phyloP scores from a whole-genome alignment of 1,140 invertebrate genomes.

The Neotoxoptera formosana region DNA sequence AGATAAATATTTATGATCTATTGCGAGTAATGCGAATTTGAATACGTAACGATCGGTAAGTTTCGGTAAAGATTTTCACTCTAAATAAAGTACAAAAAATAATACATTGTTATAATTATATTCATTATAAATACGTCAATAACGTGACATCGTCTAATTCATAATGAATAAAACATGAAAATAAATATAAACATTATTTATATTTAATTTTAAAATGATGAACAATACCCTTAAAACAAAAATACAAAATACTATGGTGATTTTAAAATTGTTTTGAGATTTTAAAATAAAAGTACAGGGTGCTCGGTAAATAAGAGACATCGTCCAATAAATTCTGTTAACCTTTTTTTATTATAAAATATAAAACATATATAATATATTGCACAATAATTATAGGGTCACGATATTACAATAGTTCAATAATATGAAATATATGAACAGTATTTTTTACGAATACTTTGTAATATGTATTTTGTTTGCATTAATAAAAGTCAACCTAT shows the following conservation, averaged over 20 bases:
- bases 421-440: background rate
- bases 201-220: background rate
- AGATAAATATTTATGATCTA: constrained; percentile 8
- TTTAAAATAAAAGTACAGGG: background rate
- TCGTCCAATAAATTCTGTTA: background rate
- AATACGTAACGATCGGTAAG: constrained; percentile 27
- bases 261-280: background rate
- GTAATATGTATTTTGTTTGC: background rate
- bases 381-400: background rate
- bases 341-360: background rate
- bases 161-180: constrained; percentile 15
- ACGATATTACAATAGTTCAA: background rate
- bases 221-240: background rate
- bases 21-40: background rate
- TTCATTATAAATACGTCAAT: background rate
- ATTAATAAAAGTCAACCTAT: background rate
- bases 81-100: background rate
- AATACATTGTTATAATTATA: background rate
- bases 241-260: background rate
- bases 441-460: background rate
- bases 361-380: background rate
- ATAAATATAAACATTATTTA: background rate
- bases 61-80: background rate
- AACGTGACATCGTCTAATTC: background rate
- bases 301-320: background rate